Conservation (phyloP, 2,113 vertebrate species). For the Epinephelus lanceolatus region DNA sequence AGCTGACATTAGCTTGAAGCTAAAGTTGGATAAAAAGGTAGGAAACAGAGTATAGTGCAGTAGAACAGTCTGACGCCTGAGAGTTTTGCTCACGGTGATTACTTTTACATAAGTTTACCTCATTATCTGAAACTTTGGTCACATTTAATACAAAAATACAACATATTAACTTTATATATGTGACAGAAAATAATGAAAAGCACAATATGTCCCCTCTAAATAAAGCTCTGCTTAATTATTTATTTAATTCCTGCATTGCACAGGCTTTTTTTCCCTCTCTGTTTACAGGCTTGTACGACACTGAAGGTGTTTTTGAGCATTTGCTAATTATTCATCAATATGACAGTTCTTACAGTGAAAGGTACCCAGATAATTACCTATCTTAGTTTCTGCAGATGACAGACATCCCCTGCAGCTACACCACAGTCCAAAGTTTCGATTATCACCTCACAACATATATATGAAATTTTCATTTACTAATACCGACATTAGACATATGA, state of each 20-base stretch:
- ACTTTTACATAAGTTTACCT: no score
- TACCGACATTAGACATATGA: constrained; percentile 64
- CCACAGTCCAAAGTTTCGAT: constrained; percentile 37
- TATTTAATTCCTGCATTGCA: background rate
- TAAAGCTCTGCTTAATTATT: background rate
- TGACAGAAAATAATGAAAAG: no score
- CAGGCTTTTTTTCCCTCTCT: background rate
- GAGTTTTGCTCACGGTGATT: no score
- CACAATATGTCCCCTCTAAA: no score
- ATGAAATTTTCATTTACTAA: constrained; percentile 59
- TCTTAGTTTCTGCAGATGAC: constrained; percentile 31
- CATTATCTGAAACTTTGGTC: no score
- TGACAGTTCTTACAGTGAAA: constrained; percentile 5
- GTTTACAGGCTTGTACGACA: background rate
- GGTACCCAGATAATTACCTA: constrained; percentile 5
- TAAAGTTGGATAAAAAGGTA: no score
- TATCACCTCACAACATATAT: constrained; percentile 13
- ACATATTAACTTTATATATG: no score
- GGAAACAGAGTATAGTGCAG: no score
- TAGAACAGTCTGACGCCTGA: no score
- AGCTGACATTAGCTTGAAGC: no score
- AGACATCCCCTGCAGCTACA: constrained; percentile 29
- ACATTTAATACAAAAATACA: no score
- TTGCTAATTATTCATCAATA: constrained; percentile 12
- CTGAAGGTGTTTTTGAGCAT: background rate